A percentile compares a stretch with the other conserved stretches of the same genome.
These are phyloP conservation scores for Zaprionus tsacasi DNA, from an alignment of 1,140 invertebrate genomes.

Conservation along the genomic window DNA sequence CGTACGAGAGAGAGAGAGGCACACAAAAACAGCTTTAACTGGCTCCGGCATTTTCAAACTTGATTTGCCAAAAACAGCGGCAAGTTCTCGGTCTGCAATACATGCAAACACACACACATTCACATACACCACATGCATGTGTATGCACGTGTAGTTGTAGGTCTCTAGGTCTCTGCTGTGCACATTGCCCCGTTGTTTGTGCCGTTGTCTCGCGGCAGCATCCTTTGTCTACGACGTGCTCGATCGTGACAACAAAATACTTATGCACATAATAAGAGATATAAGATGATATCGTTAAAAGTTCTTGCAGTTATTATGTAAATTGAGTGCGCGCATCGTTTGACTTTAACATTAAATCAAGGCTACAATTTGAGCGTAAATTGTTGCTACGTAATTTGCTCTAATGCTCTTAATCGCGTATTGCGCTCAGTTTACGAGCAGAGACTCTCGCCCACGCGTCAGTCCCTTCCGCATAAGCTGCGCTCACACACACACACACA, in stretches of 20 bases:
- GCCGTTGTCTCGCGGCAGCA: neutral
- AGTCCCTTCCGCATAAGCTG: neutral
- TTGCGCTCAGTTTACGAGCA: neutral
- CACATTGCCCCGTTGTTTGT: slow-evolving; percentile 2
- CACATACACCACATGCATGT: neutral
- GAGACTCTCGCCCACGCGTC: no score
- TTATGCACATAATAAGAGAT: neutral
- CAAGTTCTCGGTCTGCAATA: slow-evolving; percentile 1
- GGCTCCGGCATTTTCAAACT: slow-evolving; percentile 6
- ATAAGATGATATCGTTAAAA: neutral
- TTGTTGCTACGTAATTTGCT: neutral
- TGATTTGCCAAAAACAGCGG: slow-evolving; percentile 6
- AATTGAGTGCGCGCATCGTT: neutral
- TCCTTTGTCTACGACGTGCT: neutral
- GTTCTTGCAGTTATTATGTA: neutral
- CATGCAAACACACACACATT: neutral
- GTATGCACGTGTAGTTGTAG: neutral
- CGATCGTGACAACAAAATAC: neutral
- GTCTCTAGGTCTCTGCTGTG: slow-evolving; percentile 6
- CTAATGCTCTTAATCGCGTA: slow-evolving; percentile 5
- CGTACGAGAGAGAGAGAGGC: slow-evolving; percentile 5
- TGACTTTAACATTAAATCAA: slow-evolving; percentile 2
- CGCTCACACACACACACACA: neutral
- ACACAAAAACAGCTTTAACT: neutral
- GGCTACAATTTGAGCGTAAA: neutral